Percentiles rank a stretch among this genome's conserved stretches.
Evolutionary conservation across 2,113 vertebrate genomes (phyloP).

Genomic region (Esox niger): DNA sequence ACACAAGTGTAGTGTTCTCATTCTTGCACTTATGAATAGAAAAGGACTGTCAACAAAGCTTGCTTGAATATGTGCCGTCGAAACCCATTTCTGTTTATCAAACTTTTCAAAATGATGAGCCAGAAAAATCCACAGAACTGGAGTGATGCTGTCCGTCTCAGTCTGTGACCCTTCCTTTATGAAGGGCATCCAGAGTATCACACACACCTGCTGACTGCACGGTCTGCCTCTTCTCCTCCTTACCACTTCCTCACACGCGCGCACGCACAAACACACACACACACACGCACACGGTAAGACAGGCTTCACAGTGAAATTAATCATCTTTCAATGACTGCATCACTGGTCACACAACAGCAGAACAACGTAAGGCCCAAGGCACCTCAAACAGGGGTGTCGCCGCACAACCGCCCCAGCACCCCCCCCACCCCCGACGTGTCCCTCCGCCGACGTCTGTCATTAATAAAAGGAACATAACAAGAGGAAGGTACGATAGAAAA

Average conservation of each 20-base stretch:
- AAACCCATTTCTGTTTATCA: too few species aligned
- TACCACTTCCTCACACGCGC: constrained; percentile 31
- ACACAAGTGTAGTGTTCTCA: too few species aligned
- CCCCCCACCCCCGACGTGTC: too few species aligned
- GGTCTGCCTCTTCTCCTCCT: constrained; percentile 47
- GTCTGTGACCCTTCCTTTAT: constrained; percentile 58
- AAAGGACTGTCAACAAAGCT: too few species aligned
- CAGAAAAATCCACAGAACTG: too few species aligned
- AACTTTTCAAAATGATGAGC: too few species aligned
- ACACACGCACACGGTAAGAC: constrained; percentile 44
- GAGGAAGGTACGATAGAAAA: constrained; percentile 47
- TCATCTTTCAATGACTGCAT: constrained; percentile 69
- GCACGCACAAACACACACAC: constrained; percentile 17
- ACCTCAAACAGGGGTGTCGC: neutral
- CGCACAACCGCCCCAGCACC: neutral
- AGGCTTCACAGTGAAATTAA: constrained; percentile 73
- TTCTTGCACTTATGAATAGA: too few species aligned
- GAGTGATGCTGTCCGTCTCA: neutral
- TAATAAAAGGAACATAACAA: too few species aligned
- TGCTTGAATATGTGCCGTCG: too few species aligned
- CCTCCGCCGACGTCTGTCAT: too few species aligned
- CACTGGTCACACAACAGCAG: constrained; percentile 64
- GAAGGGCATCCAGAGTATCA: constrained; percentile 69
- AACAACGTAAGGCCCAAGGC: constrained; percentile 14
- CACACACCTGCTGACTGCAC: constrained; percentile 72